These are phyloP conservation scores for Chaetorhynchus papuensis DNA, from an alignment of 2,113 vertebrate species.

Conservation along the genomic window DNA sequence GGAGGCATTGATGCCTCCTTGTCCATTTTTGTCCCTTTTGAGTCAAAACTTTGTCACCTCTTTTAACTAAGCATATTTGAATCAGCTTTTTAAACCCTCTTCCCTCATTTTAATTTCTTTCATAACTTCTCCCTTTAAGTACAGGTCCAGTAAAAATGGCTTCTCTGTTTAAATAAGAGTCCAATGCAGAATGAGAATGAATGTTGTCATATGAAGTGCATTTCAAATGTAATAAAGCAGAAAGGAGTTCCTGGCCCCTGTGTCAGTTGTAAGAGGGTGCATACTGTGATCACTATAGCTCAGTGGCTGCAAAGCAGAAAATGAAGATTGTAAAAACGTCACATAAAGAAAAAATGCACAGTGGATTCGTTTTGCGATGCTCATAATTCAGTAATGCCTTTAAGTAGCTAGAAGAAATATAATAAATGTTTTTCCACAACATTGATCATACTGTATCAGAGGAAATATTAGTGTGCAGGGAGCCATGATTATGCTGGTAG, in stretches of 20 bases:
- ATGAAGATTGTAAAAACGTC: slow-evolving; percentile 99
- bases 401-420: slow-evolving; percentile 97
- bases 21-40: background rate
- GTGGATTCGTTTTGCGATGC: slow-evolving; percentile 85
- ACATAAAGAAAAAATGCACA: slow-evolving; percentile 94
- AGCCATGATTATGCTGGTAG: slow-evolving; percentile 81
- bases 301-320: slow-evolving; percentile 95
- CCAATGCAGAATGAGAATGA: slow-evolving; percentile 62
- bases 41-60: slow-evolving; percentile 34
- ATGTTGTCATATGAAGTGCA: slow-evolving; percentile 71
- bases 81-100: slow-evolving; percentile 16
- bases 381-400: slow-evolving; percentile 95
- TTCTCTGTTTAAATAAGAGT: slow-evolving; percentile 52
- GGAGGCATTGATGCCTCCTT: background rate
- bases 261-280: slow-evolving; percentile 86
- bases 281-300: slow-evolving; percentile 83
- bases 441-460: slow-evolving; percentile 91
- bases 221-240: slow-evolving; percentile 74
- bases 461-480: slow-evolving; percentile 91
- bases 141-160: slow-evolving; percentile 39
- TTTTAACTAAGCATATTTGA: slow-evolving; percentile 29
- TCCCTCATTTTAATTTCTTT: slow-evolving; percentile 51
- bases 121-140: slow-evolving; percentile 35
- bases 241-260: slow-evolving; percentile 79
- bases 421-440: slow-evolving; percentile 95